Evolutionary conservation across 2,888 invertebrate species (phyloP).

Genomic region (Drosophila acutilabella): DNA sequence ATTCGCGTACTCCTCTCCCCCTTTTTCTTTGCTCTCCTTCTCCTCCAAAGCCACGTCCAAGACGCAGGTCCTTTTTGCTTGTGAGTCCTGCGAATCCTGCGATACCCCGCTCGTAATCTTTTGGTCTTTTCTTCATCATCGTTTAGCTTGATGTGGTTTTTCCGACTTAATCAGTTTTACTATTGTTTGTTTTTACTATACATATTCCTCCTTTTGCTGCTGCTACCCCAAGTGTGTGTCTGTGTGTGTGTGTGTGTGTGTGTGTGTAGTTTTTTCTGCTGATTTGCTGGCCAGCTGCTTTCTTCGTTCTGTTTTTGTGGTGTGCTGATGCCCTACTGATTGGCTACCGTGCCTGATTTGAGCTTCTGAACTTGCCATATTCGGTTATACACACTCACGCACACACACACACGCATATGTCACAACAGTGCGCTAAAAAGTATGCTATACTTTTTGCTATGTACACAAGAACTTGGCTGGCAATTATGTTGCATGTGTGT

Average conservation of each 20-base stretch:
- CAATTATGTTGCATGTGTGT: conserved; percentile 53
- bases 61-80: conserved; percentile 31
- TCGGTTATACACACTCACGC: conserved; percentile 17
- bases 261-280: conserved; percentile 30
- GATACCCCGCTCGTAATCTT: conserved; percentile 66
- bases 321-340: conserved; percentile 46
- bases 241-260: conserved; percentile 6
- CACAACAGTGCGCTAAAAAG: conserved; percentile 48
- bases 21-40: too few species aligned
- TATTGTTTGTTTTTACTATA: conserved; percentile 80
- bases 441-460: conserved; percentile 29
- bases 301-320: conserved; percentile 26
- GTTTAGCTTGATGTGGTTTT: conserved; percentile 81
- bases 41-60: background rate
- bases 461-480: conserved; percentile 33
- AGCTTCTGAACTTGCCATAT: conserved; percentile 16
- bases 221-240: background rate
- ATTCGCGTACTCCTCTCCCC: conserved; percentile 1
- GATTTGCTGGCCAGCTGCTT: conserved; percentile 35
- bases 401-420: conserved; percentile 3
- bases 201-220: conserved; percentile 27
- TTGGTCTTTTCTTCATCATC: conserved; percentile 78
- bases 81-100: conserved; percentile 14
- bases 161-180: conserved; percentile 80
- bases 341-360: conserved; percentile 39